phyloP scores from a whole-genome alignment of 1,140 invertebrate species.

The Heliconius eleuchia region DNA sequence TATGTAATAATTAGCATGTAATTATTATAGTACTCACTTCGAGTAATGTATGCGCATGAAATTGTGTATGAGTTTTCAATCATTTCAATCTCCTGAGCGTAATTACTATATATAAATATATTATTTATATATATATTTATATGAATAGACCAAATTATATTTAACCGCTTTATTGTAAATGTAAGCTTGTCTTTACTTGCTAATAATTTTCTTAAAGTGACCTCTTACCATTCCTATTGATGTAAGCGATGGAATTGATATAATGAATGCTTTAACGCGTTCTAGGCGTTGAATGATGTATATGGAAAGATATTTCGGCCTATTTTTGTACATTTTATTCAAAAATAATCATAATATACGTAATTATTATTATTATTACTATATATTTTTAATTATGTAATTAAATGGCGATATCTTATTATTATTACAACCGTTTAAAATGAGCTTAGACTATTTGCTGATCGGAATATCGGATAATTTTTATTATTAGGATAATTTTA shows the following conservation, averaged over 20 bases:
- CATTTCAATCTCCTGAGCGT: not conserved
- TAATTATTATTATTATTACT: conserved; percentile 11
- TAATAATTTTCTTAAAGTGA: not conserved
- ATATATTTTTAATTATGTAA: conserved; percentile 1
- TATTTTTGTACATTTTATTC: conserved; percentile 19
- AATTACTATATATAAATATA: not conserved
- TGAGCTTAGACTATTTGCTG: not conserved
- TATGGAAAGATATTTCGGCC: not conserved
- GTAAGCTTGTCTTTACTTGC: not conserved
- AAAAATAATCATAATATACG: not conserved
- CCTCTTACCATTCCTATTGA: conserved; percentile 10
- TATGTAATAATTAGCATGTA: not conserved
- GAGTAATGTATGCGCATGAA: not conserved
- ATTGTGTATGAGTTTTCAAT: not conserved
- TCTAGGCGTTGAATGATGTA: not conserved
- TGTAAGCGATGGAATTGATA: conserved; percentile 18
- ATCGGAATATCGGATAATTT: not conserved
- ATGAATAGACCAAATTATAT: conserved; percentile 1
- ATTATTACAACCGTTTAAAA: not conserved
- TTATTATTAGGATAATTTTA: not conserved
- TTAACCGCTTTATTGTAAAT: not conserved
- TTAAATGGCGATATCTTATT: not conserved
- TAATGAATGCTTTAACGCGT: not conserved
- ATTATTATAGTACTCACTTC: not conserved
- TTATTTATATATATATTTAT: not conserved